Evolutionary conservation across 1,140 invertebrate species (phyloP), one percentile per base, ranked within the genome.

Genomic region (Cydia splendana): DNA sequence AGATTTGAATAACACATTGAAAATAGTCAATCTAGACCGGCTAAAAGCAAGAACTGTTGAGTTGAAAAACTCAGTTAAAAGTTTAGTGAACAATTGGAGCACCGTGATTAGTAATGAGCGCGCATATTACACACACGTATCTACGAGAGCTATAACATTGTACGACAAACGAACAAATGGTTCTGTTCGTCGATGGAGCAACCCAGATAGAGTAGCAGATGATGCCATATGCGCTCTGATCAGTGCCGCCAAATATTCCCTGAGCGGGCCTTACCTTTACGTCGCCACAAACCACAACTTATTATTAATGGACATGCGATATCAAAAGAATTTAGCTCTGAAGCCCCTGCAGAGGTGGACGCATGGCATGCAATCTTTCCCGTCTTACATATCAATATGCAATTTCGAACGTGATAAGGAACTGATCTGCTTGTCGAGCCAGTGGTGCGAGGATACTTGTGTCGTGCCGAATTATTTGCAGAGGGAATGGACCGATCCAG

Each of bases 371-470:
- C 83, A 88, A 30, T 88, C 83, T 74, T 75, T 81, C 0, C 89
- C 90, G 0, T 85, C 84, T n/a, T 92, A 91, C 65, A 80, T 92
- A 18, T 77, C 84, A 0, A 78, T 87, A 9, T 84, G 84, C 28
- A 78, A 83, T 34, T 88, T 85, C 65, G 88, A 89, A 76, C 80
- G 80, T 28, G 83, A 85, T 73, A 89, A 87, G 57, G 87, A 92
- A 71, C 76, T 92, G 9, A 80, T 92, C 3, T 85, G 85, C 76
- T 71, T 93, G 7, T 84, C 84, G 48, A 91, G 91, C 75, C 91
- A 92, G 57, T 92, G 91, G 90, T 89, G 87, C 79, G 89, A 90
- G 48, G 90, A 93, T 78, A 87, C 89, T 82, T 91, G 89, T 76
- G 80, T 93, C 4, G 75, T 91, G 13, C 83, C 84, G 10, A 91